A percentile compares a stretch with the other conserved stretches of the same genome.
These are phyloP conservation scores for Nycticorax nycticorax DNA, from an alignment of 2,113 vertebrate species.

Conservation along the genomic window DNA sequence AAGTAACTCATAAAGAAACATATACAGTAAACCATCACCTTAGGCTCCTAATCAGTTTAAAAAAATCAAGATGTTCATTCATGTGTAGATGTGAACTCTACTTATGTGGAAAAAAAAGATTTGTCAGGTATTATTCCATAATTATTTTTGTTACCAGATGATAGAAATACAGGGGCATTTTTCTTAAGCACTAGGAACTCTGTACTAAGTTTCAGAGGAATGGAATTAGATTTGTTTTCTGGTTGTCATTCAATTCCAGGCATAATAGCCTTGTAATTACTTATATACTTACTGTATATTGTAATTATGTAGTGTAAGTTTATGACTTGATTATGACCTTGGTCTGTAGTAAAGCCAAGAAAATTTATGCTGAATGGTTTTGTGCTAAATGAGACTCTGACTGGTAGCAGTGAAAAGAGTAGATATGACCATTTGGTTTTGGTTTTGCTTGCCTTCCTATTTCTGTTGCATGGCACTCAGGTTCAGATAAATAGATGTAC, in stretches of 20 bases:
- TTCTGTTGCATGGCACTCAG: not conserved
- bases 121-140: not conserved
- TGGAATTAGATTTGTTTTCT: not conserved
- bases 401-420: not conserved
- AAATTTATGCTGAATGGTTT: not conserved
- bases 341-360: not conserved
- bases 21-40: not conserved
- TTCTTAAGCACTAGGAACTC: not conserved
- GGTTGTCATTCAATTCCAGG: not conserved
- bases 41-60: not conserved
- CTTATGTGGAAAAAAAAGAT: not conserved
- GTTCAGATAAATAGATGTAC: not conserved
- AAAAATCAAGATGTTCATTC: not conserved
- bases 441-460: not conserved
- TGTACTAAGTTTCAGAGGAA: not conserved
- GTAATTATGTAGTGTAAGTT: not conserved
- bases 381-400: not conserved
- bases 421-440: not conserved
- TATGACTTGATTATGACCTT: slow-evolving; percentile 29
- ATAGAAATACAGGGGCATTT: not conserved
- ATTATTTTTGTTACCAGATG: not conserved
- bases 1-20: slow-evolving; percentile 13
- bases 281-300: not conserved
- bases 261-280: not conserved
- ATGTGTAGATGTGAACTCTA: not conserved